Evolutionary conservation across 1,140 invertebrate species (phyloP).

Genomic region (Geopemphigus sp.): DNA sequence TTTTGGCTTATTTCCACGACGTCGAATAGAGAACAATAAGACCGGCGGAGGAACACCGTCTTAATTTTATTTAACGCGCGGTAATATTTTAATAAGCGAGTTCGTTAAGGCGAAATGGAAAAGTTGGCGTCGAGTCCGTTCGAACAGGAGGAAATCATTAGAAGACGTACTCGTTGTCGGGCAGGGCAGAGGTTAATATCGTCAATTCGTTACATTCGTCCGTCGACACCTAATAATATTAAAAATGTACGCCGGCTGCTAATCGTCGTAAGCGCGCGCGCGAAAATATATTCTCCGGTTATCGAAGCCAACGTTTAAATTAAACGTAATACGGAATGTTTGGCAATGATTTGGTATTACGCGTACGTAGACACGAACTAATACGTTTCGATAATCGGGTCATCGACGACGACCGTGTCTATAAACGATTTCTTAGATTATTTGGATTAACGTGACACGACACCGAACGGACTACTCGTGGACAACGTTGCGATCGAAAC

Average conservation of each 20-base stretch:
- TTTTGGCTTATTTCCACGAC: slow-evolving; percentile 37
- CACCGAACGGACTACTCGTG: too few species aligned
- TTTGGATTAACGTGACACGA: too few species aligned
- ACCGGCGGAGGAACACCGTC: not conserved
- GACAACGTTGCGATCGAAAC: too few species aligned
- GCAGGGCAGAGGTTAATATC: too few species aligned
- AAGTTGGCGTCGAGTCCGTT: slow-evolving; percentile 16
- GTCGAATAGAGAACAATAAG: slow-evolving; percentile 32
- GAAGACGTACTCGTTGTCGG: not conserved
- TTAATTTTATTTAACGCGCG: not conserved
- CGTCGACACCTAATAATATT: slow-evolving; percentile 4
- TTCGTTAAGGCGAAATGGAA: not conserved
- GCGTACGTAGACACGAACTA: not conserved
- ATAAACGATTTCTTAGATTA: too few species aligned
- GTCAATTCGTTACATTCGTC: slow-evolving; percentile 8
- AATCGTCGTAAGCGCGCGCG: slow-evolving; percentile 10
- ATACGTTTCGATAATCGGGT: slow-evolving; percentile 23
- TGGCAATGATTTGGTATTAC: not conserved
- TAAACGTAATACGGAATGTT: slow-evolving; percentile 20
- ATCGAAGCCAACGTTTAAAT: slow-evolving; percentile 32
- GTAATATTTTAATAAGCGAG: slow-evolving; percentile 25
- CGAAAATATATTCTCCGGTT: slow-evolving; percentile 2
- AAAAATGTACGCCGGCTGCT: not conserved
- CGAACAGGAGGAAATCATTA: slow-evolving; percentile 36
- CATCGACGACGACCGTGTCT: not conserved